A percentile compares a stretch with the other conserved stretches of the same genome.
phyloP scores from a whole-genome alignment of 2,888 invertebrate species.

The Sepioteuthis lessoniana region DNA sequence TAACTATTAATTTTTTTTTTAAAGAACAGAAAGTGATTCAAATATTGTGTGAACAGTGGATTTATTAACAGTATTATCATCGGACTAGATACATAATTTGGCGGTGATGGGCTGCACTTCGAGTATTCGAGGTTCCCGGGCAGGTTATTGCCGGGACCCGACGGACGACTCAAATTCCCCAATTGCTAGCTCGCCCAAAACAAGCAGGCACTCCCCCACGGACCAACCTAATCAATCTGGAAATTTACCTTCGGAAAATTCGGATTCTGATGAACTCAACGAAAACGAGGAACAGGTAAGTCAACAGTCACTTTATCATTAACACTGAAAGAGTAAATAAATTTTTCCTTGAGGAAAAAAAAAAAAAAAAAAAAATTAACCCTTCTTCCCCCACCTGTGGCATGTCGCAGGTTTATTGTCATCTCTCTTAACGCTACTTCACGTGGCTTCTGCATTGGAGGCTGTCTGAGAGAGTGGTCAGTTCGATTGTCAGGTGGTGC shows the following conservation, averaged over 20 bases:
- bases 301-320: neutral
- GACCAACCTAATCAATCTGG: constrained; percentile 21
- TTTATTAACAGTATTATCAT: constrained; percentile 13
- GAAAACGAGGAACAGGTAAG: constrained; percentile 2
- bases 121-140: neutral
- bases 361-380: neutral
- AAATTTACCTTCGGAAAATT: constrained; percentile 10
- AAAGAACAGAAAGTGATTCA: neutral
- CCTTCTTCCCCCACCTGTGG: neutral
- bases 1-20: too few species aligned
- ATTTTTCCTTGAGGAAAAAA: neutral
- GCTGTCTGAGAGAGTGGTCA: neutral
- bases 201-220: neutral
- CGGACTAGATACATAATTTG: neutral
- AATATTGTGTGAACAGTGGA: neutral
- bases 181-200: constrained; percentile 20
- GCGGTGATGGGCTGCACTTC: neutral
- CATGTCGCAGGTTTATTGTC: neutral
- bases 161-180: constrained; percentile 33
- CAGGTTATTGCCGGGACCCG: neutral
- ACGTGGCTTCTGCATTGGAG: neutral
- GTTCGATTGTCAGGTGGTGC: neutral
- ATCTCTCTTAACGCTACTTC: neutral
- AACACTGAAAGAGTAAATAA: neutral
- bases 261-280: constrained; percentile 8